Evolutionary conservation across 2,113 vertebrate species (phyloP).

Genomic region (Nycticorax nycticorax): DNA sequence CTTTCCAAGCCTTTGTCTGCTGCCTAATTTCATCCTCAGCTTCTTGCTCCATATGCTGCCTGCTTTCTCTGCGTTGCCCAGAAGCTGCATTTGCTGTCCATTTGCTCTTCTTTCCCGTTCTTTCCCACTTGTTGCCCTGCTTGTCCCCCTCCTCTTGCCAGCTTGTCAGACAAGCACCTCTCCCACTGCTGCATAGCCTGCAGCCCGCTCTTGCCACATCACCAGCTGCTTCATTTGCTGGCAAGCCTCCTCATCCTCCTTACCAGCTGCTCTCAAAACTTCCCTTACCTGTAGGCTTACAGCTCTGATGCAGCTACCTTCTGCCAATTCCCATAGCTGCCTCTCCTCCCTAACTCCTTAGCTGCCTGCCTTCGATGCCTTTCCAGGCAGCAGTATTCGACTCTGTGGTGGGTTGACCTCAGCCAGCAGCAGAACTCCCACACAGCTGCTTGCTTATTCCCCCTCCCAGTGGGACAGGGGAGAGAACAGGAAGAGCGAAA

Average conservation of each 20-base stretch:
- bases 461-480: neutral
- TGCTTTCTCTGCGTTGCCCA: neutral
- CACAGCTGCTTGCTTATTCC: neutral
- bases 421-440: neutral
- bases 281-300: neutral
- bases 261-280: neutral
- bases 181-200: neutral
- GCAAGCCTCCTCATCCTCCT: neutral
- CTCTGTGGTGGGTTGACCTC: neutral
- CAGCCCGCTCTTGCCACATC: neutral
- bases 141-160: neutral
- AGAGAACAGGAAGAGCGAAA: neutral
- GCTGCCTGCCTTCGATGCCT: neutral
- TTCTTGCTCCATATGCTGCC: neutral
- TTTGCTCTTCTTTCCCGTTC: neutral
- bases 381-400: neutral
- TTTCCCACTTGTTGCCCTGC: neutral
- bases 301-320: neutral
- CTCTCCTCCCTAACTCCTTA: fast-evolving
- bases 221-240: neutral
- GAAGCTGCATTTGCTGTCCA: neutral
- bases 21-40: neutral
- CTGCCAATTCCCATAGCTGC: neutral
- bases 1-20: neutral
- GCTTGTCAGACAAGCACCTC: neutral